Conservation (phyloP, 1,140 invertebrate genomes). For the Aleiodes sp. region DNA sequence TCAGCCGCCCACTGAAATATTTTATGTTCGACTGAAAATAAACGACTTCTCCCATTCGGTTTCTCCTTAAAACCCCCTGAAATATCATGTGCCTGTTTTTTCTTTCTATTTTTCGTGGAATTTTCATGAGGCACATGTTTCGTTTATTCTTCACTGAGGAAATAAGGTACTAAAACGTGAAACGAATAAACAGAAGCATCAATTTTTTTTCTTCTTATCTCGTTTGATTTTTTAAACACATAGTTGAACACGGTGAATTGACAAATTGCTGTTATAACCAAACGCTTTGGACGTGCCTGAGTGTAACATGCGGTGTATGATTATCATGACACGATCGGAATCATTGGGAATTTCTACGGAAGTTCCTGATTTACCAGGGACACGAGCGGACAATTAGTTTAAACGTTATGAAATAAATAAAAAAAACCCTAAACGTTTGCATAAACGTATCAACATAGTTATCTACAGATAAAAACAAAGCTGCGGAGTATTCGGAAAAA, state of each 20-base stretch:
- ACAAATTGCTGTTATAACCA: slow-evolving; percentile 19
- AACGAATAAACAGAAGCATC: neutral
- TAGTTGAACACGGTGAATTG: slow-evolving; percentile 7
- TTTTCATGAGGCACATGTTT: neutral
- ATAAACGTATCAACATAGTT: too few relatives aligned
- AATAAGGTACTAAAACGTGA: neutral
- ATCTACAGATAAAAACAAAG: too few relatives aligned
- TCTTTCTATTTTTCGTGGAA: neutral
- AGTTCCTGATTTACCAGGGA: slow-evolving; percentile 48
- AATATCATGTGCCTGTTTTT: neutral
- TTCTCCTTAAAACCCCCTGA: neutral
- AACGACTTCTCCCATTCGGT: neutral
- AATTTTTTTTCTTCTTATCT: neutral
- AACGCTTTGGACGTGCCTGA: neutral
- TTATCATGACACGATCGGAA: slow-evolving; percentile 29
- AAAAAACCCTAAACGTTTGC: too few relatives aligned
- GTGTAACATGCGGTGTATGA: neutral
- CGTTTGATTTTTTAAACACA: too few relatives aligned
- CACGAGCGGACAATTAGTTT: slow-evolving; percentile 1
- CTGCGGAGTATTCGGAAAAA: too few relatives aligned
- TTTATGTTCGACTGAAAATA: neutral
- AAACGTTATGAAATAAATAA: neutral
- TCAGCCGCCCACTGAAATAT: neutral
- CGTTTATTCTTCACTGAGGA: neutral
- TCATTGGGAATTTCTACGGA: slow-evolving; percentile 50